Percentiles rank a stretch among this genome's conserved stretches.
phyloP scores from a whole-genome alignment of 2,888 invertebrate genomes.

The Drosophila mercatorum region DNA sequence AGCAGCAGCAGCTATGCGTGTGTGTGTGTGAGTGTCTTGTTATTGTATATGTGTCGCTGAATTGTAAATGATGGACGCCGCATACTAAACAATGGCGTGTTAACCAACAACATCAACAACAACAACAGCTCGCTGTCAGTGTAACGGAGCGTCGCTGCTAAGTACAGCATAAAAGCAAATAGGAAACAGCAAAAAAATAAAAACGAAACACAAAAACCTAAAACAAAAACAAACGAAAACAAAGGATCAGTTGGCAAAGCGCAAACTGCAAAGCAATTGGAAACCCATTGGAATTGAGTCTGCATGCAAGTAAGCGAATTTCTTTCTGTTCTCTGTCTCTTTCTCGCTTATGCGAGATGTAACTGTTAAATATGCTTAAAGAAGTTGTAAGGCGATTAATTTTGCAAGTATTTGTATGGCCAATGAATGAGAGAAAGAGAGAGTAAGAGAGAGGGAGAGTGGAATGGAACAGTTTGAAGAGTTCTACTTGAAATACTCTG shows the following conservation, averaged over 20 bases:
- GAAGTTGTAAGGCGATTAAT: slow-evolving; percentile 5
- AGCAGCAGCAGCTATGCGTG: slow-evolving; percentile 12
- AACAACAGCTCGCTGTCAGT: slow-evolving; percentile 28
- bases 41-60: slow-evolving; percentile 46
- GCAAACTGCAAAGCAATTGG: slow-evolving; percentile 17
- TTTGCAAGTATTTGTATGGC: background rate
- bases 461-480: background rate
- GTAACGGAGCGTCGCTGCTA: slow-evolving; percentile 23
- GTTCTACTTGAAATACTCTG: background rate
- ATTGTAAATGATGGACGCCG: slow-evolving; percentile 53
- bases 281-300: slow-evolving; percentile 13
- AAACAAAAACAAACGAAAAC: slow-evolving; percentile 14
- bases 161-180: slow-evolving; percentile 31
- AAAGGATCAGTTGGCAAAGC: slow-evolving; percentile 26
- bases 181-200: slow-evolving; percentile 1
- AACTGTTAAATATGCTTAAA: slow-evolving; percentile 9
- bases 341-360: background rate
- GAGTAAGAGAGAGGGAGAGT: background rate
- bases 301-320: slow-evolving; percentile 19
- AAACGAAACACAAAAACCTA: background rate
- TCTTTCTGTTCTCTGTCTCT: background rate
- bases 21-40: slow-evolving; percentile 22
- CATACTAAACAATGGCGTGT: slow-evolving; percentile 62
- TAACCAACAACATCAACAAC: slow-evolving; percentile 39
- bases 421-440: background rate